Evolutionary conservation across 2,888 invertebrate genomes (phyloP).

Genomic region (Meandrusa payeni): DNA sequence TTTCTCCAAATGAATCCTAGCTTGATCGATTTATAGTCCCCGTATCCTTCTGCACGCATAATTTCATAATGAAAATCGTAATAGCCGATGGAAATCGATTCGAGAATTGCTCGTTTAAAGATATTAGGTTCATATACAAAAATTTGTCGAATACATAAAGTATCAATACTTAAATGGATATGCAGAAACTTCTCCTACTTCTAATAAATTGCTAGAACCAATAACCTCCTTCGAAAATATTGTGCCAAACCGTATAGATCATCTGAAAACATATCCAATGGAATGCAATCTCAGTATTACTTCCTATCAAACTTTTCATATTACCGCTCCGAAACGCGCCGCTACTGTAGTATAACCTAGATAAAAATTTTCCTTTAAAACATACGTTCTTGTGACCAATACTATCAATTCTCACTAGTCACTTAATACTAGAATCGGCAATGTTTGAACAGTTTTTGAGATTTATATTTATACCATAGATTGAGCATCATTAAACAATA

Average conservation of each 20-base stretch:
- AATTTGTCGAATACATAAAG: no score
- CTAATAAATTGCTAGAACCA: slow-evolving; percentile 20
- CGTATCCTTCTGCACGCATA: no score
- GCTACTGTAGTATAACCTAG: slow-evolving; percentile 53
- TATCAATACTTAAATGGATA: background rate
- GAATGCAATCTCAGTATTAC: slow-evolving; percentile 41
- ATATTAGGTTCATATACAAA: no score
- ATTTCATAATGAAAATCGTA: no score
- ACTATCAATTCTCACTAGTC: slow-evolving; percentile 12
- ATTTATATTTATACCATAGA: no score
- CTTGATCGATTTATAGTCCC: no score
- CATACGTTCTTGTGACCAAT: slow-evolving; percentile 24
- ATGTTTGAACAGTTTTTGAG: no score
- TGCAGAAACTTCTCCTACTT: background rate
- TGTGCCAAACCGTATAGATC: slow-evolving; percentile 20
- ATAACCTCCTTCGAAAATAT: slow-evolving; percentile 12
- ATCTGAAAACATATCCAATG: slow-evolving; percentile 30
- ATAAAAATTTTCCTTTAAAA: slow-evolving; percentile 41
- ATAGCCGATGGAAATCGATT: no score
- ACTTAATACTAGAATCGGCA: no score
- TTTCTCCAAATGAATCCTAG: no score
- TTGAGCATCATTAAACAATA: no score
- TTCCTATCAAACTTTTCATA: slow-evolving; percentile 57
- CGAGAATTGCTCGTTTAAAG: no score
- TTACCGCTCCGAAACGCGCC: slow-evolving; percentile 45